These are phyloP conservation scores for Diplogasteroides magnus DNA, from an alignment of 1,140 invertebrate genomes.

Conservation along the genomic window DNA sequence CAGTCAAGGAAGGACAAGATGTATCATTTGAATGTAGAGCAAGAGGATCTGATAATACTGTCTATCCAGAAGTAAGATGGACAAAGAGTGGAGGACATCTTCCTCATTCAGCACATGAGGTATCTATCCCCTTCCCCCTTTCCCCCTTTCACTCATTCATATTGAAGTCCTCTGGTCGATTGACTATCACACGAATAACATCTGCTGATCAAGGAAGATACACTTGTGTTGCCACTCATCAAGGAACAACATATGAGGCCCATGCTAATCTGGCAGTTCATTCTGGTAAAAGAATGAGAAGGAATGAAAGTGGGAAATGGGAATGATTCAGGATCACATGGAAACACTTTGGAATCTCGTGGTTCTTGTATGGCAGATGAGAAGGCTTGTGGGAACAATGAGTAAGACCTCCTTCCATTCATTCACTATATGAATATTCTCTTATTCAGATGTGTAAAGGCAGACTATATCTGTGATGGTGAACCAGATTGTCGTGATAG, in stretches of 20 bases:
- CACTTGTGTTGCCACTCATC: slow-evolving; percentile 48
- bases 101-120: neutral
- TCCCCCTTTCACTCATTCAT: no score
- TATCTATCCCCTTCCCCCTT: slow-evolving; percentile 5
- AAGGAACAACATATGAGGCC: slow-evolving; percentile 48
- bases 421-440: neutral
- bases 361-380: slow-evolving; percentile 68
- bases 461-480: slow-evolving; percentile 74
- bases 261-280: slow-evolving; percentile 46
- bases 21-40: slow-evolving; percentile 52
- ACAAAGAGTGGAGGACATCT: slow-evolving; percentile 1
- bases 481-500: slow-evolving; percentile 65
- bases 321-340: slow-evolving; percentile 1
- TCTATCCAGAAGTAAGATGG: slow-evolving; percentile 42
- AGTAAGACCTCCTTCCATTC: slow-evolving; percentile 50
- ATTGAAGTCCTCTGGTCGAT: slow-evolving; percentile 38
- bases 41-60: slow-evolving; percentile 40
- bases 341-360: neutral
- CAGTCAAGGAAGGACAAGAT: slow-evolving; percentile 48
- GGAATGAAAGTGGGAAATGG: slow-evolving; percentile 18
- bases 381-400: slow-evolving; percentile 81
- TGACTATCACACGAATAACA: slow-evolving; percentile 36
- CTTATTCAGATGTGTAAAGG: slow-evolving; percentile 71
- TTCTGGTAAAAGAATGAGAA: slow-evolving; percentile 46
- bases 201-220: slow-evolving; percentile 44